phyloP scores from a whole-genome alignment of 1,140 invertebrate genomes.

The Bombus cullumanus region DNA sequence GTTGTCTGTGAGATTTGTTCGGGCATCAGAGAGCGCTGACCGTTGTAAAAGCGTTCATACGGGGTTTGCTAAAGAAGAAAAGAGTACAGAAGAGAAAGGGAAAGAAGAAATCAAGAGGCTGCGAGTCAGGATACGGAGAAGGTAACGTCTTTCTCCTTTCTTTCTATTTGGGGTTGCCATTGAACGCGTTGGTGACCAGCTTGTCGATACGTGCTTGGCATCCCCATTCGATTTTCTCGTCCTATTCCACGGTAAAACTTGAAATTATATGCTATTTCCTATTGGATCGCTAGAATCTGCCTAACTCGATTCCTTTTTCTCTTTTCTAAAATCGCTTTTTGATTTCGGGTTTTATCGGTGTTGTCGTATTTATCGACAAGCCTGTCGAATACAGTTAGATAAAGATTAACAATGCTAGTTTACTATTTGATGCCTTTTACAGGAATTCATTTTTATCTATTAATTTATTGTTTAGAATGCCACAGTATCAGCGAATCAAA shows the following conservation, averaged over 20 bases:
- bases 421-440: too few species aligned
- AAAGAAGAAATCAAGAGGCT: neutral
- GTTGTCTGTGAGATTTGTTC: conserved; percentile 74
- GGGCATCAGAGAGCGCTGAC: conserved; percentile 73
- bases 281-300: conserved; percentile 58
- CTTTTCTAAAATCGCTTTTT: conserved; percentile 15
- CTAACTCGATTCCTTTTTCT: conserved; percentile 39
- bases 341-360: conserved; percentile 26
- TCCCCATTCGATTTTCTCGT: conserved; percentile 54
- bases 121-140: conserved; percentile 8
- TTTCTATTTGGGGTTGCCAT: conserved; percentile 68
- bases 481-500: too few species aligned
- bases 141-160: conserved; percentile 61
- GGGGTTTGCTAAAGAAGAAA: neutral
- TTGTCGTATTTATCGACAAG: neutral
- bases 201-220: conserved; percentile 76
- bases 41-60: conserved; percentile 69
- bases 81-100: conserved; percentile 27
- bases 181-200: conserved; percentile 69
- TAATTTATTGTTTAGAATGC: neutral
- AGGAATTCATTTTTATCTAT: neutral
- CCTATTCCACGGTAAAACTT: conserved; percentile 46
- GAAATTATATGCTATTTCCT: conserved; percentile 64
- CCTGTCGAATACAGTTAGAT: too few species aligned
- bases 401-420: too few species aligned